phyloP scores from a whole-genome alignment of 2,888 invertebrate genomes.

The Nematopogon swammerdamellus region DNA sequence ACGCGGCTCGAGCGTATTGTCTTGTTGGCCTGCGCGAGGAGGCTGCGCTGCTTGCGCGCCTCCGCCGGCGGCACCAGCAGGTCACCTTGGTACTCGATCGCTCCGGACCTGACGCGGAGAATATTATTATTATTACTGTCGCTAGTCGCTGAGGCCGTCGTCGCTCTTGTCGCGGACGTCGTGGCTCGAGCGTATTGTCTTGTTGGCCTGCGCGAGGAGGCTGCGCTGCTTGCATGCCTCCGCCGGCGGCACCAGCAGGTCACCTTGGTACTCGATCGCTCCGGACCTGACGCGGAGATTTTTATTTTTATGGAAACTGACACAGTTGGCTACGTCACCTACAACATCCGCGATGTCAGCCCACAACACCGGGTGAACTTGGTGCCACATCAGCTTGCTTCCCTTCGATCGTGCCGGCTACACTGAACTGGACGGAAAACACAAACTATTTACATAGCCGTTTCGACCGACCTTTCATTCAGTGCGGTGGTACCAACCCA shows the following conservation, averaged over 20 bases:
- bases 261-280: slow-evolving; percentile 67
- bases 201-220: slow-evolving; percentile 44
- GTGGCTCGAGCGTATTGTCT: slow-evolving; percentile 36
- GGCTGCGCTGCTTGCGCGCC: slow-evolving; percentile 35
- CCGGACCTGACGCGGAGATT: slow-evolving; percentile 37
- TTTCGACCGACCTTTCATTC: no score
- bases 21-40: slow-evolving; percentile 47
- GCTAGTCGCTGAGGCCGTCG: slow-evolving; percentile 50
- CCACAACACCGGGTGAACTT: no score
- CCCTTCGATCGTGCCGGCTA: no score
- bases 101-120: slow-evolving; percentile 43
- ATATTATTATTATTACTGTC: no score
- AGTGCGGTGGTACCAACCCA: no score
- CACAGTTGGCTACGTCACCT: no score
- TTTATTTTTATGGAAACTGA: no score
- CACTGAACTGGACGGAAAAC: no score
- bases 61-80: slow-evolving; percentile 60
- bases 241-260: slow-evolving; percentile 61
- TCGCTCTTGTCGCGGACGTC: slow-evolving; percentile 54
- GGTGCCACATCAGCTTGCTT: no score
- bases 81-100: slow-evolving; percentile 69
- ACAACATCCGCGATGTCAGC: no score
- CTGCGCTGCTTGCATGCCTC: slow-evolving; percentile 39
- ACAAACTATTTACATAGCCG: no score
- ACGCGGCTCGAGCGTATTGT: slow-evolving; percentile 37